phyloP scores from a whole-genome alignment of 30 jellyfish, hydroid and myxozoan species.

The Cassiopea xamachana region DNA sequence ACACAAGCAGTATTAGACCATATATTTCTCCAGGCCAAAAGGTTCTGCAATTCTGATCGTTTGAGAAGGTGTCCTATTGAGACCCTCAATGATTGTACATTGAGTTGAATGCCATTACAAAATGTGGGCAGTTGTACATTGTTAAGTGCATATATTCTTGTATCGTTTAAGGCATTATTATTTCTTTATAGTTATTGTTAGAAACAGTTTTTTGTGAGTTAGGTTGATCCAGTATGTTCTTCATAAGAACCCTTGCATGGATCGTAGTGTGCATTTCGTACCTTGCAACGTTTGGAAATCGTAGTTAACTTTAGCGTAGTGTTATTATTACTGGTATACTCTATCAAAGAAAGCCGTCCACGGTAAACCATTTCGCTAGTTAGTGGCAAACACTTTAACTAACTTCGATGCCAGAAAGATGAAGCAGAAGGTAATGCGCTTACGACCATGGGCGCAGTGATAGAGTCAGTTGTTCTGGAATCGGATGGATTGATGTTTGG shows the following conservation, averaged over 20 bases:
- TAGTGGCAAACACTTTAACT: neutral
- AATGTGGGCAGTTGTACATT: too few relatives aligned
- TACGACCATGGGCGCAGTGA: neutral
- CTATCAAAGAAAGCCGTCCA: neutral
- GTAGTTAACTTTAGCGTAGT: neutral
- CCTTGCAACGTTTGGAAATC: neutral
- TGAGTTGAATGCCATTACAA: too few relatives aligned
- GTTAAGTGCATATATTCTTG: neutral
- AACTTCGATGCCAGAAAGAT: neutral
- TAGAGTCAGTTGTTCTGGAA: neutral
- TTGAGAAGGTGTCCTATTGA: too few relatives aligned
- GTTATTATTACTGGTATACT: too few relatives aligned
- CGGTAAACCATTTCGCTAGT: neutral
- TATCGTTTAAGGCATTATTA: neutral
- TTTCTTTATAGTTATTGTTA: neutral
- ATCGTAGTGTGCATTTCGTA: conserved; percentile 5
- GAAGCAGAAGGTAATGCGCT: neutral
- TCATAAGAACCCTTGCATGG: conserved; percentile 74
- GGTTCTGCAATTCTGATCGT: too few relatives aligned
- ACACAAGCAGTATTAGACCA: too few relatives aligned
- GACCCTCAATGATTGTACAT: too few relatives aligned
- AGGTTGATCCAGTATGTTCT: conserved; percentile 73
- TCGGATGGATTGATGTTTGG: neutral
- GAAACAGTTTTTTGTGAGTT: conserved; percentile 9
- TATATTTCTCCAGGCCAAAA: too few relatives aligned